phyloP scores from a whole-genome alignment of 2,113 vertebrate genomes.

The Megaceryle maxima region DNA sequence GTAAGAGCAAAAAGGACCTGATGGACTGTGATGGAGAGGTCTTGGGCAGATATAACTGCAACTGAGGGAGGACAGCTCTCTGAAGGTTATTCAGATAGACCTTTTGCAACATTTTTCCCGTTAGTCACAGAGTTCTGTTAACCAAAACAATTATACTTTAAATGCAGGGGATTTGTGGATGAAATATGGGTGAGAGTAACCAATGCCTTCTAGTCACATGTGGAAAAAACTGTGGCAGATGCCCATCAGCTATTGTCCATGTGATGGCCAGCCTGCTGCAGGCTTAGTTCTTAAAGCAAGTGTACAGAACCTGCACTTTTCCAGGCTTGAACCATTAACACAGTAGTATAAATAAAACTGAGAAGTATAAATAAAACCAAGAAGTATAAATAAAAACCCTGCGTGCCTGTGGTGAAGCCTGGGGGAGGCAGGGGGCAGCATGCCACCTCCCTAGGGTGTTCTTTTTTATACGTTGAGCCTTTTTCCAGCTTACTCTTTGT shows the following conservation, averaged over 20 bases:
- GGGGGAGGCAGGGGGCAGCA: slow-evolving; percentile 36
- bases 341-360: neutral
- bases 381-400: slow-evolving; percentile 14
- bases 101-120: neutral
- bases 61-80: neutral
- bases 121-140: neutral
- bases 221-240: neutral
- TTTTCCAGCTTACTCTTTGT: neutral
- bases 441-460: slow-evolving; percentile 13
- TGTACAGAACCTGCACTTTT: neutral
- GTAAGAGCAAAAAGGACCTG: neutral
- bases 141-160: neutral
- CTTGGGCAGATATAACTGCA: neutral
- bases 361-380: slow-evolving; percentile 3
- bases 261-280: neutral
- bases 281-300: neutral
- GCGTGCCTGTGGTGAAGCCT: slow-evolving; percentile 12
- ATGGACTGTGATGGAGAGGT: neutral
- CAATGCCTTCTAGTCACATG: accelerated
- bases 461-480: neutral
- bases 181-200: neutral
- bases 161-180: neutral
- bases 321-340: neutral
- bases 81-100: neutral
- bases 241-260: neutral